Base-by-base conservation (phyloP, 2,113 vertebrate genomes). In the Campylomormyrus numenius region DNA sequence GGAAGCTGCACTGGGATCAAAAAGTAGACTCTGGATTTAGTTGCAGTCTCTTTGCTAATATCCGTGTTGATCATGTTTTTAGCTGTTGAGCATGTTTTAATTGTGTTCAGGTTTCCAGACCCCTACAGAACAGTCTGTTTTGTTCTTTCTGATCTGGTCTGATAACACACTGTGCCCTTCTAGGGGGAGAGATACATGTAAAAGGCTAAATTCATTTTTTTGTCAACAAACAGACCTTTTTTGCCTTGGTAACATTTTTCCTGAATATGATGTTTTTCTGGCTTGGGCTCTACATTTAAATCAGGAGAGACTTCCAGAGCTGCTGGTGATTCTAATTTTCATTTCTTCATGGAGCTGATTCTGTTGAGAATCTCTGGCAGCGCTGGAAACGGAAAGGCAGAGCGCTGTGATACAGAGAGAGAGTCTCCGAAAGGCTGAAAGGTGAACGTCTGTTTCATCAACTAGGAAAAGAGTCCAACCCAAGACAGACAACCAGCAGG, bases 401-500 rank as follows among this genome's bases (percentile, higher is more conserved):
- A 74, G 56, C 7, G 3, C 35, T 91, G 62, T 91, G 89, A 89
- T 92, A 74, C 85, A 8, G 19, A 89, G 45, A 35, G 49, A 35
- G 24, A 2, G 46, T 3, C 46, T 77, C 85, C 10, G 39, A 10
- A 90, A 49, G 85, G 88, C 70, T 89, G 83, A 85, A 66, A 46
- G 91, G 50, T 90, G 84, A 85, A 83, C 77, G 88, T 91, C 91
- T 88, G 89, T 83, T 90, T 91, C 91, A 46, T 85, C 85, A 19
- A 83, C 27, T 85, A 89, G 90, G 92, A 90, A 90, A 87, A 56
- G 27, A 53, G 56, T 83, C 88, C 90, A 62, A 90, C 87, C 52
- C 88, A 91, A 88, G 80, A 85, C 90, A 48, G 66, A 21, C 56
- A 5, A 13, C 31, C 31, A 21, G 80, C 39, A 42, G 53, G 89